Base-by-base conservation (phyloP, 2,113 vertebrate species). In the Myiozetetes cayanensis region DNA sequence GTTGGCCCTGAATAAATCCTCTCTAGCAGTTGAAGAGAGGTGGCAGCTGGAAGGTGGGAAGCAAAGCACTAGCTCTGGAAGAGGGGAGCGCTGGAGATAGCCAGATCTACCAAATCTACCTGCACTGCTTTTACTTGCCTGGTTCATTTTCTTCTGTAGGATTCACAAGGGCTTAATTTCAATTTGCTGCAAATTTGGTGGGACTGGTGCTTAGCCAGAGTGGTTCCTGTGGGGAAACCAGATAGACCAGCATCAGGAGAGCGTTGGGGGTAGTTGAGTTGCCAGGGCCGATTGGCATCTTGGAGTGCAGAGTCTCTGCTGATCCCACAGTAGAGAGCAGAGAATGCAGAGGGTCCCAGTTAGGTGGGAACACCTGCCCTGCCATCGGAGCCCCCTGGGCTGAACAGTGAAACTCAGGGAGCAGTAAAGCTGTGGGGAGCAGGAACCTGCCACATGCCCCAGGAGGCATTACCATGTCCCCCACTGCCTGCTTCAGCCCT, bases 401-500 rank as follows among this genome's bases (percentile, higher is more conserved):
- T 88, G 65, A 83, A 66, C 56, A 8, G 5, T 55, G 89, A 81
- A 28, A 47, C 21, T 43, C 4, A 0, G 22, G 35, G 23, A 65
- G 52, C 9, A 4, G 53, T 53, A 68, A n/a, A 75, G 17, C 68
- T 68, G 37, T 76, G 49, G 49, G 70, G 22, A 52, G 25, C 3
- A 3, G 46, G 44, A 84, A 28, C 15, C 23, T 77, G 50, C 46
- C 5, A 5, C 2, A 4, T 0, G 0, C 28, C 35, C 44, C 1
- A 1, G 14, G 33, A 56, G 59, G 43, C 56, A 49, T 37, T 14
- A 4, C 33, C 16, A 1, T 6, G 39, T 63, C 12, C 22, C 33
- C 15, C 10, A 6, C 21, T 31, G 6, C 6, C 5, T 2, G 10
- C n/a, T 77, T 49, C 43, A 39, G 23, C 30, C 27, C 15, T 39